Evolutionary conservation across 2,888 invertebrate genomes (phyloP).

Genomic region (Limnephilus marmoratus): DNA sequence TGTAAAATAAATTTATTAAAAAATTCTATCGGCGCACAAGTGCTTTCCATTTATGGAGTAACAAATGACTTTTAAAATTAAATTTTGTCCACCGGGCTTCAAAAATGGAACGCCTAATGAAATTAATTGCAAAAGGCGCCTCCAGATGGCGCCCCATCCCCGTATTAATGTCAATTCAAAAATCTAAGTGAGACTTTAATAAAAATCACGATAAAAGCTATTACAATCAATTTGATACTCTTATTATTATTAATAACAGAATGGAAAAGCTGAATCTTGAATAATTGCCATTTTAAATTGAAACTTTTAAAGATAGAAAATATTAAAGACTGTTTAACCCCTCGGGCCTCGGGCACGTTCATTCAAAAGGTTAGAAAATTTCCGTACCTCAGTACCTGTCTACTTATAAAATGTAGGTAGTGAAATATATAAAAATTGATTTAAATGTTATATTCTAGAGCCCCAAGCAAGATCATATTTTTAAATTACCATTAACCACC

Average conservation of each 20-base stretch:
- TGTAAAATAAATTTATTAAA: not conserved
- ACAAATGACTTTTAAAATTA: conserved; percentile 67
- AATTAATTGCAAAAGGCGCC: conserved; percentile 76
- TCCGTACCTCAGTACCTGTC: no score
- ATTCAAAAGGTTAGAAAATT: no score
- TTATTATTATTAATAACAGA: not conserved
- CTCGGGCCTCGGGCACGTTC: no score
- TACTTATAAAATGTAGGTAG: no score
- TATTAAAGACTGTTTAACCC: not conserved
- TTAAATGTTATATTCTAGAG: no score
- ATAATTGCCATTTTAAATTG: not conserved
- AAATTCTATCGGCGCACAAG: conserved; percentile 38
- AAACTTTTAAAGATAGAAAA: not conserved
- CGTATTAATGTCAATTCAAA: conserved; percentile 16
- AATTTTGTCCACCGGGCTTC: conserved; percentile 68
- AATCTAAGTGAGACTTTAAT: conserved; percentile 16
- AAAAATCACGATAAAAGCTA: conserved; percentile 38
- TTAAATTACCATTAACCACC: no score
- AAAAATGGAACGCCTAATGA: conserved; percentile 83
- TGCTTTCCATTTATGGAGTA: conserved; percentile 58
- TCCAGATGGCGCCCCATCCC: conserved; percentile 56
- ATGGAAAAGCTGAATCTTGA: not conserved
- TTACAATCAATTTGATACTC: conserved; percentile 36
- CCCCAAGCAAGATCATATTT: no score
- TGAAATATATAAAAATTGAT: no score